A percentile compares a stretch with the other conserved stretches of the same genome.
These are phyloP conservation scores for Isaurus tuberculatus DNA, from an alignment of 92 coral and sea anemone species.

Conservation along the genomic window DNA sequence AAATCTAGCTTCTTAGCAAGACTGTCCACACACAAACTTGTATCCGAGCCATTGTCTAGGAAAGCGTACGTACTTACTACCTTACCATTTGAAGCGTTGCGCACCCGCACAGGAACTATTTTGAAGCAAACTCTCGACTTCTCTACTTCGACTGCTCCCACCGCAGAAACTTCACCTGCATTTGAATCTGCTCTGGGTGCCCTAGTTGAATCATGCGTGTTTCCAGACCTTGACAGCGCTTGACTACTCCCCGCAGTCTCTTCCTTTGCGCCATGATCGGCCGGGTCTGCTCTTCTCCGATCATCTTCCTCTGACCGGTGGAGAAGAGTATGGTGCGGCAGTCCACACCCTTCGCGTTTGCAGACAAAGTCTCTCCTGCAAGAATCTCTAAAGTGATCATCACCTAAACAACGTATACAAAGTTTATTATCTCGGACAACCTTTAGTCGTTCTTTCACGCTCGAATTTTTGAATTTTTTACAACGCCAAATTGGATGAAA, in stretches of 20 bases:
- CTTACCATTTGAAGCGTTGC: conserved; percentile 46
- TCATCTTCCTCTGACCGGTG: conserved; percentile 37
- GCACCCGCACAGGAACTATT: conserved; percentile 63
- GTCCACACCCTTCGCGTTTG: conserved; percentile 49
- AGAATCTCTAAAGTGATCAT: conserved; percentile 43
- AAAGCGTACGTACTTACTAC: conserved; percentile 63
- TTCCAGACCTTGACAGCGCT: conserved; percentile 34
- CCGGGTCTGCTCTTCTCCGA: conserved; percentile 28
- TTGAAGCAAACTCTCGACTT: conserved; percentile 57
- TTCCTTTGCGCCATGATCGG: conserved; percentile 22
- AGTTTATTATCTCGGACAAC: conserved; percentile 39
- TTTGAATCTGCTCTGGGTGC: conserved; percentile 23
- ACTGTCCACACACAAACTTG: conserved; percentile 55
- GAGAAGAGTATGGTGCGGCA: conserved; percentile 47
- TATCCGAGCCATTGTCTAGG: conserved; percentile 70
- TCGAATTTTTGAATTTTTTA: conserved; percentile 33
- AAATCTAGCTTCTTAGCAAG: conserved; percentile 50
- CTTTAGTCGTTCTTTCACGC: conserved; percentile 47
- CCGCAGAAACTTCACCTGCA: conserved; percentile 11
- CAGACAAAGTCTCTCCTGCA: conserved; percentile 53
- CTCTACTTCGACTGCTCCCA: conserved; percentile 13
- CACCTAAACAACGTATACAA: conserved; percentile 44
- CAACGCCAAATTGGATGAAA: conserved; percentile 50
- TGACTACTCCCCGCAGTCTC: conserved; percentile 29
- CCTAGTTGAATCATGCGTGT: conserved; percentile 19